A percentile compares a stretch with the other conserved stretches of the same genome.
These are phyloP conservation scores for Hypanus sabinus DNA, from an alignment of 2,113 vertebrate species.

Conservation along the genomic window DNA sequence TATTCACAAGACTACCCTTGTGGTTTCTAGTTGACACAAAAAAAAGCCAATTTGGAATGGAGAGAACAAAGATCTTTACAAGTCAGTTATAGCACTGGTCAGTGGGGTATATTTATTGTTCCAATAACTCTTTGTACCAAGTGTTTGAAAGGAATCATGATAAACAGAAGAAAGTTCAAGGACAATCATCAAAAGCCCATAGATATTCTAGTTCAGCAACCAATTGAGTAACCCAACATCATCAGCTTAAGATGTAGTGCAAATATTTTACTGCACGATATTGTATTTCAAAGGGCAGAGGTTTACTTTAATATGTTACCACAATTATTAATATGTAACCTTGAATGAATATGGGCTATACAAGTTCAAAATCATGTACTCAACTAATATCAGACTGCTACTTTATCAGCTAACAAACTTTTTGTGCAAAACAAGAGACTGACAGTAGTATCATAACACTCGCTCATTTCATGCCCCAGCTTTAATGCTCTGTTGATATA, in stretches of 20 bases:
- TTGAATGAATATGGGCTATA: not conserved
- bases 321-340: not conserved
- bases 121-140: not conserved
- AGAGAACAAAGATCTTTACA: not conserved
- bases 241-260: not conserved
- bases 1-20: not conserved
- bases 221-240: not conserved
- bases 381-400: not conserved
- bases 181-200: not conserved
- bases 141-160: not conserved
- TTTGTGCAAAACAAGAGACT: not conserved
- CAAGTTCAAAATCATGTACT: not conserved
- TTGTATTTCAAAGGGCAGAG: not conserved
- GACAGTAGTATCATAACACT: not conserved
- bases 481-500: not conserved
- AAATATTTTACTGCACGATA: not conserved
- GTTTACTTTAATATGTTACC: not conserved
- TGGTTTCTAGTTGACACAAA: not conserved
- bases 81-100: not conserved
- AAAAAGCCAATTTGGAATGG: not conserved
- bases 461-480: not conserved
- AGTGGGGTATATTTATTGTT: no score
- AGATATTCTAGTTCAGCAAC: constrained; percentile 2
- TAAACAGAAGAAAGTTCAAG: not conserved
- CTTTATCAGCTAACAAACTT: not conserved